Evolutionary conservation across 2,888 invertebrate genomes (phyloP), one percentile per base, ranked within the genome.

Genomic region (Eustalomyia histrio): DNA sequence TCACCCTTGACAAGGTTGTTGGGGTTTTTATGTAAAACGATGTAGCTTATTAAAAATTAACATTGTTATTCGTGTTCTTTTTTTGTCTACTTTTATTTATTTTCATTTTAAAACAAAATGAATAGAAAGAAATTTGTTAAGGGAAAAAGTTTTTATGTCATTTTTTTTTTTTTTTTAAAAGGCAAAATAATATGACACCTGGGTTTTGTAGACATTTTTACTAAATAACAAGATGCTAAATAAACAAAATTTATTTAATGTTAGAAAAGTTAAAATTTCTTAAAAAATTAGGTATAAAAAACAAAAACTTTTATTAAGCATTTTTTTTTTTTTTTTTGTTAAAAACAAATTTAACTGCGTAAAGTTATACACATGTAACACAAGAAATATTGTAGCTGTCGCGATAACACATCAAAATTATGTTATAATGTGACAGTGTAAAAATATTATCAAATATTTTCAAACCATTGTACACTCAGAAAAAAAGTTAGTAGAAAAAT

Each of bases 1-100:
- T 9, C 43, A 57, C 12, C 12, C 57, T 17, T 68, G 57, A 47
- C 57, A 58, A 43, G 17, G 9, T 43, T 35, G 14, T 39, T 43
- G 60, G 43, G 43, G 43, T 39, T 61, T n/a, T 16, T 58, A n/a
- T 47, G 16, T 24, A n/a, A 68, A 68, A 43, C 57, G 1, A 58
- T 58, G 43, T 9, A 17, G 68, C 57, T 68, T 58, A 65, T 65
- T 65, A 65, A 65, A 65, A 55, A 67, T 67, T 55, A 53, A 67
- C 53, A 53, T 21, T 55, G 65, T 67, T 55, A 35, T 55, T 67
- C 43, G n/a, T 43, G 35, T 67, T n/a, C n/a, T n/a, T 1, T 47
- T 47, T 10, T 24, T 17, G 18, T n/a, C 21, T 43, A 43, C 21
- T 39, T n/a, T 39, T 21, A 18, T n/a, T 61, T n/a, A 14, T 21